phyloP scores from a whole-genome alignment of 2,797 vertebrate species.

The Aldrovandia affinis region DNA sequence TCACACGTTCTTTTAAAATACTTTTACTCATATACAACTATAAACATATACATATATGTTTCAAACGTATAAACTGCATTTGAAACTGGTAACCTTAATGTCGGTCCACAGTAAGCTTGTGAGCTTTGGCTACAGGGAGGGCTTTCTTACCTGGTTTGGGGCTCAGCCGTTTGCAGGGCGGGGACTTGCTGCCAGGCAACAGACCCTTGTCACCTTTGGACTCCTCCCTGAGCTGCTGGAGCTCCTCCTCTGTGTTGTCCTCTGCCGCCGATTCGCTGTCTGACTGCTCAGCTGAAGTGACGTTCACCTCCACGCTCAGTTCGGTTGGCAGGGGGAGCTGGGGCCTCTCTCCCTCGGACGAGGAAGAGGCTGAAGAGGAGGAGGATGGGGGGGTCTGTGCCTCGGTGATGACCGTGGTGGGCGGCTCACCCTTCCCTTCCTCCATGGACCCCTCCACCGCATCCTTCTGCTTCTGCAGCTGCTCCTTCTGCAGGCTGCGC shows the following conservation, averaged over 20 bases:
- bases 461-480: slow-evolving; percentile 97
- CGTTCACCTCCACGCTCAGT: slow-evolving; percentile 83
- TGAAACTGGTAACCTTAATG: neutral
- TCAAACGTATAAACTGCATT: too few relatives aligned
- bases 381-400: slow-evolving; percentile 67
- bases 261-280: slow-evolving; percentile 90
- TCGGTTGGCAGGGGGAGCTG: slow-evolving; percentile 72
- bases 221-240: slow-evolving; percentile 79
- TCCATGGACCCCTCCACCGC: slow-evolving; percentile 75
- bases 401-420: slow-evolving; percentile 65
- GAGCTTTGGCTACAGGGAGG: neutral
- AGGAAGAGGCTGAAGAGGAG: slow-evolving; percentile 74
- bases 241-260: slow-evolving; percentile 87
- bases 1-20: neutral
- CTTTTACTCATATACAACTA: neutral
- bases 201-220: slow-evolving; percentile 75
- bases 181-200: slow-evolving; percentile 71
- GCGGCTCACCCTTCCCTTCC: slow-evolving; percentile 76
- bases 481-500: slow-evolving; percentile 96
- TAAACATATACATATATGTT: too few relatives aligned
- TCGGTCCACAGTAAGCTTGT: neutral
- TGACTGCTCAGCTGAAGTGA: slow-evolving; percentile 92
- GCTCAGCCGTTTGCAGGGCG: slow-evolving; percentile 84
- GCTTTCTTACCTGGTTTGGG: slow-evolving; percentile 84
- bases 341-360: slow-evolving; percentile 69